Evolutionary conservation across 2,888 invertebrate genomes (phyloP), one percentile per base, ranked within the genome.

Genomic region (Rapana venosa): DNA sequence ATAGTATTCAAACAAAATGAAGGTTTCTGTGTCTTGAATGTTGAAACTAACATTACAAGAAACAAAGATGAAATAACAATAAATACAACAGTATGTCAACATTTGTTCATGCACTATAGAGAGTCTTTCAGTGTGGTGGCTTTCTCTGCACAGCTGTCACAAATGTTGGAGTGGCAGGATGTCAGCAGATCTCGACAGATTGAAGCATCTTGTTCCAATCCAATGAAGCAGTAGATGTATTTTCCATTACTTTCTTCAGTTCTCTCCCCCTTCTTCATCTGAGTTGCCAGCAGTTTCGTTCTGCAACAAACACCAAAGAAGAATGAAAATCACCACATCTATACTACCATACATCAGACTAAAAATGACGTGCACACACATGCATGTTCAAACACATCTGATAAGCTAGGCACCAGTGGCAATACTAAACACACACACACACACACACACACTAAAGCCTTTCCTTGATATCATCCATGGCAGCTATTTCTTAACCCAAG

Each of bases 201-300:
- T 35, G 32, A 15, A 79, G 77, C 32, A 32, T 32, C 13, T 32
- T 32, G 77, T 26, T 20, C 32, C 26, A 79, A 1, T 15, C 15
- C 32, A 74, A n/a, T n/a, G 32, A 15, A 32, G 32, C 8, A 2
- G 35, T 79, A 17, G 35, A 79, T 20, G 32, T 32, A 22, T 32
- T 83, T 83, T 47, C 47, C 15, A 11, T 26, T 36, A 1, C 81
- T 26, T 26, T 26, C 36, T 15, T 89, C 89, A 89, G 89, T 87
- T 87, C 11, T 88, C 90, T 88, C 36, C 70, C 47, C 77, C 88
- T 90, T 90, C 90, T 32, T 90, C 90, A n/a, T 88, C 90, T 47
- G 90, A 90, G 1, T 87, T 66, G 77, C 79, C 88, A 22, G 66
- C 90, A 58, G 86, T 81, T 58, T 90, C 90, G 81, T 90, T 90